These are phyloP conservation scores for Congeria kusceri DNA, from an alignment of 2,888 invertebrate species.

Conservation along the genomic window DNA sequence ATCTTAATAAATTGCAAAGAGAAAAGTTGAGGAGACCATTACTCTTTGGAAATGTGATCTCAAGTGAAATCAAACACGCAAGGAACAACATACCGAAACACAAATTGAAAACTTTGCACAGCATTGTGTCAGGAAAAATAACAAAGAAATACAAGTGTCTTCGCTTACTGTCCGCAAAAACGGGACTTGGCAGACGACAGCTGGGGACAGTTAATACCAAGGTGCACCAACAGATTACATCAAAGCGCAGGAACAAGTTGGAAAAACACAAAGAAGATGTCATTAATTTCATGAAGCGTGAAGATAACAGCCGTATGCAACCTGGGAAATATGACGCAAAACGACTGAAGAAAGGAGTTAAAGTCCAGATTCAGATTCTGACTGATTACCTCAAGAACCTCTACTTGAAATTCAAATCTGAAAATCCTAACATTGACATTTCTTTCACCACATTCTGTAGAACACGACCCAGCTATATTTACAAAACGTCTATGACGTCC, in stretches of 20 bases:
- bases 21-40: constrained; percentile 10
- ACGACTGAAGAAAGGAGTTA: constrained; percentile 13
- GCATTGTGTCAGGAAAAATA: constrained; percentile 25
- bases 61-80: too few relatives aligned
- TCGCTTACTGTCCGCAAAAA: constrained; percentile 8
- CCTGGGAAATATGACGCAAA: constrained; percentile 49
- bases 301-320: constrained; percentile 41
- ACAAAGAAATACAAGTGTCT: constrained; percentile 40
- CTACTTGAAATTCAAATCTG: constrained; percentile 8
- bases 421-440: neutral
- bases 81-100: too few relatives aligned
- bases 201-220: constrained; percentile 20
- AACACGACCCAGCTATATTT: constrained; percentile 36
- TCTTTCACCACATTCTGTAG: constrained; percentile 35
- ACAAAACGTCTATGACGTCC: constrained; percentile 22
- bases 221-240: neutral
- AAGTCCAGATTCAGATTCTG: constrained; percentile 30
- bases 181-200: constrained; percentile 32
- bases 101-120: constrained; percentile 29
- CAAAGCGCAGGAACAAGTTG: constrained; percentile 1
- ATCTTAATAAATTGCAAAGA: constrained; percentile 4
- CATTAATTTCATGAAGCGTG: constrained; percentile 31
- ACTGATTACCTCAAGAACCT: constrained; percentile 23
- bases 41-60: constrained; percentile 10
- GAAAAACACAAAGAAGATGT: constrained; percentile 14